Percentiles rank a stretch among this genome's conserved stretches.
Evolutionary conservation across 2,797 vertebrate species (phyloP).

Genomic region (Acrossocheilus wenchowensis): DNA sequence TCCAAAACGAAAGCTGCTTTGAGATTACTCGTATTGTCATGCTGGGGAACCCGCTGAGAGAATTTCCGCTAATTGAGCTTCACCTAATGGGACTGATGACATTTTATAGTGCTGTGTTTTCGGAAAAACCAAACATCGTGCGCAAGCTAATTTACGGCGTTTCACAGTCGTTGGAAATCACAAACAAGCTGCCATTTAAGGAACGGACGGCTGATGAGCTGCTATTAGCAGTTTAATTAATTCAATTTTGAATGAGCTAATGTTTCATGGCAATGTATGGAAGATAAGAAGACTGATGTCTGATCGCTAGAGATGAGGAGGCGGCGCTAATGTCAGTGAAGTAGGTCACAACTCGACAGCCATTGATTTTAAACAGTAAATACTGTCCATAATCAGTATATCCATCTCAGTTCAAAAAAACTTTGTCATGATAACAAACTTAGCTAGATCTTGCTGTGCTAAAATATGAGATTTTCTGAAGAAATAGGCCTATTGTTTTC

Average conservation of each 20-base stretch:
- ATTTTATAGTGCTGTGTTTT: not conserved
- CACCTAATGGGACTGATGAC: not conserved
- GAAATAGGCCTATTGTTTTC: not conserved
- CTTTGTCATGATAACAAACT: no score
- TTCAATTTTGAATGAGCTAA: not conserved
- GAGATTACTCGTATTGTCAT: not conserved
- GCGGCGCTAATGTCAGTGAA: not conserved
- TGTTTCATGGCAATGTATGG: not conserved
- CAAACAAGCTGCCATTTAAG: slow-evolving; percentile 1
- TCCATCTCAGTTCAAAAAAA: slow-evolving; percentile 41
- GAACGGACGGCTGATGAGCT: not conserved
- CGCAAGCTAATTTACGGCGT: not conserved
- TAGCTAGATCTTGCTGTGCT: not conserved
- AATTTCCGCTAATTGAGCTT: slow-evolving; percentile 11
- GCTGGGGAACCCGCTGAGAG: not conserved
- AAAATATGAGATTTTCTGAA: not conserved
- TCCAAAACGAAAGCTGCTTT: slow-evolving; percentile 1
- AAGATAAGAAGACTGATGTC: slow-evolving; percentile 13
- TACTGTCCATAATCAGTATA: slow-evolving; percentile 1
- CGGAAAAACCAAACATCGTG: not conserved
- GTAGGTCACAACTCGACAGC: slow-evolving; percentile 2
- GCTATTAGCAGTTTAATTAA: not conserved
- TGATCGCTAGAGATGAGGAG: not conserved
- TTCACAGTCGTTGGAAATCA: not conserved
- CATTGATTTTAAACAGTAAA: slow-evolving; percentile 44